Conservation (phyloP, 2,888 invertebrate species). For the Aquatica leii region DNA sequence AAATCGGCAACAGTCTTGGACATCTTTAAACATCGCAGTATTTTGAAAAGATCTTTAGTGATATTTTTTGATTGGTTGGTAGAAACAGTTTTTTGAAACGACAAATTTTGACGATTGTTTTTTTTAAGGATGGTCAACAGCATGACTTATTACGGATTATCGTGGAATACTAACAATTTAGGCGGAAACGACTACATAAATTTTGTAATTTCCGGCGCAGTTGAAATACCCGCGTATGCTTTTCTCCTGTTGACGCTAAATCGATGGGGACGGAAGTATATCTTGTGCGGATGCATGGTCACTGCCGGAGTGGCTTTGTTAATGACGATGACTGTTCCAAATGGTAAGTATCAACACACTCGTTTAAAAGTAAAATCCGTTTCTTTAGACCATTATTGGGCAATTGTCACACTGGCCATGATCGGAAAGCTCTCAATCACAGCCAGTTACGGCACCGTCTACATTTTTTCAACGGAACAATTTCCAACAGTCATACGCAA, state of each 20-base stretch:
- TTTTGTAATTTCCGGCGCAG: slow-evolving; percentile 76
- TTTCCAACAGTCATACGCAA: slow-evolving; percentile 77
- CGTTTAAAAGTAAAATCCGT: no score
- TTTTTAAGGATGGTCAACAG: slow-evolving; percentile 80
- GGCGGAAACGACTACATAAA: slow-evolving; percentile 78
- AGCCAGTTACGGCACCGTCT: slow-evolving; percentile 76
- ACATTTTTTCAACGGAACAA: slow-evolving; percentile 77
- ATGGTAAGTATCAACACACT: no score
- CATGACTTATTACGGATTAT: slow-evolving; percentile 80
- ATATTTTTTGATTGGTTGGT: slow-evolving; percentile 78
- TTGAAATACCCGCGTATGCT: slow-evolving; percentile 78
- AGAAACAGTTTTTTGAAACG: background rate
- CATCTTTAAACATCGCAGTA: slow-evolving; percentile 70
- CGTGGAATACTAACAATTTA: slow-evolving; percentile 77
- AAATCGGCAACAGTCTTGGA: slow-evolving; percentile 66
- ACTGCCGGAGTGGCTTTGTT: slow-evolving; percentile 68
- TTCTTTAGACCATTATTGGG: slow-evolving; percentile 64
- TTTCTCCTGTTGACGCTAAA: slow-evolving; percentile 73
- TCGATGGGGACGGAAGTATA: slow-evolving; percentile 73
- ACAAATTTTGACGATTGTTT: slow-evolving; percentile 31
- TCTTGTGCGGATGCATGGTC: slow-evolving; percentile 75
- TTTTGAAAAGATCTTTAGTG: slow-evolving; percentile 70
- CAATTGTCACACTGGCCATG: slow-evolving; percentile 71
- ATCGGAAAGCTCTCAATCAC: slow-evolving; percentile 77
- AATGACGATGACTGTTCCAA: slow-evolving; percentile 67